These are phyloP conservation scores for Helicoverpa zea DNA, from an alignment of 1,140 invertebrate species.

Conservation along the genomic window DNA sequence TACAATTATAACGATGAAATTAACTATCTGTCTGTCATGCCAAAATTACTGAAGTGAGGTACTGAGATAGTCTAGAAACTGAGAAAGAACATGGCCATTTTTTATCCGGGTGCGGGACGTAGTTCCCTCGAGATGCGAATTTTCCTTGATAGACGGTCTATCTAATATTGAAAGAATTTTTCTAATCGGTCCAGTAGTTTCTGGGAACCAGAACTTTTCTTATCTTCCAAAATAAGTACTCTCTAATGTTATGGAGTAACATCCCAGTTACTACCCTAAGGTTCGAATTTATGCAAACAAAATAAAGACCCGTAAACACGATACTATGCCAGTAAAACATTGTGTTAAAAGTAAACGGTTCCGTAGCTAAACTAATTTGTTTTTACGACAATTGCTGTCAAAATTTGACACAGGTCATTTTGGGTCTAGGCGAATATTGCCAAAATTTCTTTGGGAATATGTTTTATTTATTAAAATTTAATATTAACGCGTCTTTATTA, in stretches of 20 bases:
- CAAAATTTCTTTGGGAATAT: neutral
- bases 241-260: neutral
- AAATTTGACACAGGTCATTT: constrained; percentile 53
- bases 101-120: too few species aligned
- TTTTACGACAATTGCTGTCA: constrained; percentile 49
- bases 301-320: constrained; percentile 11
- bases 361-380: constrained; percentile 37
- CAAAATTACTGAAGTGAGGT: too few species aligned
- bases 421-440: neutral
- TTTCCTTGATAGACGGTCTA: too few species aligned
- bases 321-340: constrained; percentile 26
- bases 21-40: too few species aligned
- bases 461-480: constrained; percentile 19
- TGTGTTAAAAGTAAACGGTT: constrained; percentile 34
- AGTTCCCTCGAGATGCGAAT: too few species aligned
- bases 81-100: too few species aligned
- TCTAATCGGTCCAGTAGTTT: too few species aligned
- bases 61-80: too few species aligned
- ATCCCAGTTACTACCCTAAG: neutral
- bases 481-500: neutral
- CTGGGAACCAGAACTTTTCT: too few species aligned
- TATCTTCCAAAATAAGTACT: too few species aligned
- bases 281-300: constrained; percentile 7
- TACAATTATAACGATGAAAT: too few species aligned
- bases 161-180: too few species aligned